Evolutionary conservation across 2,113 vertebrate genomes (phyloP), one percentile per base, ranked within the genome.

Genomic region (Hystrix cristata): DNA sequence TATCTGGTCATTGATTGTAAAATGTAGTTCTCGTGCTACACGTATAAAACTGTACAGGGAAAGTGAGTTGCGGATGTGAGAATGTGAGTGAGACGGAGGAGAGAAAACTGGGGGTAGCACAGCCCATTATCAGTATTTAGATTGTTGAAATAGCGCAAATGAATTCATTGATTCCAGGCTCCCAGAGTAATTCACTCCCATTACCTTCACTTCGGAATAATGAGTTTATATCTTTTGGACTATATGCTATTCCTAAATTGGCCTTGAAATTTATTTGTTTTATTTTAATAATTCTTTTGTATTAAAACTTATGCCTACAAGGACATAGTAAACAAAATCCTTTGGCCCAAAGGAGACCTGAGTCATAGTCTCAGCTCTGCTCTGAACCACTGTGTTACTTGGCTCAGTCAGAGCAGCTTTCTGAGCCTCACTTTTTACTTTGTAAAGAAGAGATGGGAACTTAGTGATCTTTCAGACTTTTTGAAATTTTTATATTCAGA

Each of bases 171-270:
- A 74, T 65, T 65, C 74, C 64, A 23, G 2, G 43, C 69, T 95
- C 53, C 57, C 8, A 69, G 60, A 95, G 62, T 81, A 91, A 93
- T 93, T 91, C 53, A 80, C 69, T 64, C 46, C 72, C 19, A 67
- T 87, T 80, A 67, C 59, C 57, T 81, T 90, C 23, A 57, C 27
- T 83, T 83, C 67, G 93, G 72, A 96, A 38, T 67, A 95, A 96
- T 65, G 27, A 96, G 16, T 69, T 79, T 69, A 38, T 93, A 72
- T 65, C 13, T 92, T 97, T 91, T 79, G 82, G 62, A 94, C 83
- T 84, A 5, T 27, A 60, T 90, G 43, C 27, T 95, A 80, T 83
- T 86, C 46, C 51, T 55, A 85, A 97, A 84, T 65, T 7, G 46
- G 57, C 21, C 31, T 92, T 87, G 69, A 48, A 87, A 87, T 86